A percentile compares a stretch with the other conserved stretches of the same genome.
Conservation (phyloP, 2,888 invertebrate species). For the Empis livida region DNA sequence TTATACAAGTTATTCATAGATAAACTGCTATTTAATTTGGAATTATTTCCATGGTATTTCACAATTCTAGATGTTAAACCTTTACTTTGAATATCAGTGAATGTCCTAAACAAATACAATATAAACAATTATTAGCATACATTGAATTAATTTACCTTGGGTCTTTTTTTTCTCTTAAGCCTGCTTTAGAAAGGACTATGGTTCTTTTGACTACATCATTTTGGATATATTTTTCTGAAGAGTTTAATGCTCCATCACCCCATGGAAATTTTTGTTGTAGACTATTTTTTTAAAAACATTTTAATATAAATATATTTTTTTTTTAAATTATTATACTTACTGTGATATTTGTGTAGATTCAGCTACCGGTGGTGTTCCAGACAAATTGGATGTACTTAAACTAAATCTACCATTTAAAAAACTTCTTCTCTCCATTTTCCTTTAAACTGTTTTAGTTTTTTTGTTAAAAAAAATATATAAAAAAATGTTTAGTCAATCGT, state of each 20-base stretch:
- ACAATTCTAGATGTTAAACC: constrained; percentile 39
- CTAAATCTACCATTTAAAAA: constrained; percentile 22
- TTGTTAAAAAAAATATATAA: too few species aligned
- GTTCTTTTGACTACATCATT: constrained; percentile 2
- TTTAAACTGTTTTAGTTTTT: not conserved
- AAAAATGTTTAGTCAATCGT: too few species aligned
- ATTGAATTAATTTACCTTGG: constrained; percentile 20
- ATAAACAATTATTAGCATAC: not conserved
- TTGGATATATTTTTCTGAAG: constrained; percentile 14
- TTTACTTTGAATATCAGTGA: constrained; percentile 40
- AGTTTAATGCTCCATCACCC: constrained; percentile 18
- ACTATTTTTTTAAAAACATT: constrained; percentile 5
- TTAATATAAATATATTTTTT: not conserved
- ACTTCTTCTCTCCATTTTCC: not conserved
- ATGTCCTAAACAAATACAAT: constrained; percentile 12
- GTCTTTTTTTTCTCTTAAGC: constrained; percentile 23
- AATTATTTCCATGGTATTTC: constrained; percentile 34
- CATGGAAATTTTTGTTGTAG: constrained; percentile 14
- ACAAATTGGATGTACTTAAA: constrained; percentile 21
- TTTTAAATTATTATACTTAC: constrained; percentile 12
- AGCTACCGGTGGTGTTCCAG: constrained; percentile 24
- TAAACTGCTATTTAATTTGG: constrained; percentile 27
- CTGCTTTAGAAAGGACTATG: not conserved
- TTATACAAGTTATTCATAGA: constrained; percentile 31
- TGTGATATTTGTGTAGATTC: constrained; percentile 28